These are phyloP conservation scores for Colossoma macropomum DNA, from an alignment of 2,113 vertebrate genomes.

Conservation along the genomic window DNA sequence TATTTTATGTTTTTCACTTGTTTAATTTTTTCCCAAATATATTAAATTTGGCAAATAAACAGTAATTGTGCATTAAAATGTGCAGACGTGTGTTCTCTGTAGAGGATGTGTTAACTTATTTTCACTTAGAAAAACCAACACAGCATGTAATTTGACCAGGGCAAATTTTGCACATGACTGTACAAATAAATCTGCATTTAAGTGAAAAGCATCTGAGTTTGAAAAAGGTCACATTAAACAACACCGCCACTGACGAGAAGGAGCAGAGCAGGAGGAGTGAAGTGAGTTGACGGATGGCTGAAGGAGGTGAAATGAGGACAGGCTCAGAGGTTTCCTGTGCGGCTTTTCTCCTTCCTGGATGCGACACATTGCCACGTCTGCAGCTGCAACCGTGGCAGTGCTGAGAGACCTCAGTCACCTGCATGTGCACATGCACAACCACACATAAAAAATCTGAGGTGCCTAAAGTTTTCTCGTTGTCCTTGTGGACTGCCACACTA, in stretches of 20 bases:
- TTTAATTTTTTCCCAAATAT: no score
- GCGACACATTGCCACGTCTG: constrained; percentile 55
- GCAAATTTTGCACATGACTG: no score
- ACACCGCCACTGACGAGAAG: not conserved
- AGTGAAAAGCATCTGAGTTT: not conserved
- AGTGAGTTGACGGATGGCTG: constrained; percentile 2
- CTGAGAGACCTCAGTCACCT: constrained; percentile 37
- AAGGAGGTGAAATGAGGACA: constrained; percentile 55
- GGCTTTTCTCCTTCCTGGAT: constrained; percentile 45
- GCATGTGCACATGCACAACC: constrained; percentile 1
- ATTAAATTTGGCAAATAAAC: no score
- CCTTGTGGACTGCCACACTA: not conserved
- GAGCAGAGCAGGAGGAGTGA: constrained; percentile 24
- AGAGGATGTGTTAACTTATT: no score
- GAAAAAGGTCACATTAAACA: not conserved
- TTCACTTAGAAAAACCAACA: no score
- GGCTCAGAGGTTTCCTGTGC: constrained; percentile 44
- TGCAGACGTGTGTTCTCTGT: no score
- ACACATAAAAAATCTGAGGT: not conserved
- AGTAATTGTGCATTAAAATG: no score
- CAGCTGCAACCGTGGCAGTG: constrained; percentile 41
- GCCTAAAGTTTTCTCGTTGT: not conserved
- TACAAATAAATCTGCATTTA: no score
- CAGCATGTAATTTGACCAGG: no score
- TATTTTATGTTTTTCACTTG: no score